These are phyloP conservation scores for Hemithea aestivaria DNA, from an alignment of 2,888 invertebrate species.

Conservation along the genomic window DNA sequence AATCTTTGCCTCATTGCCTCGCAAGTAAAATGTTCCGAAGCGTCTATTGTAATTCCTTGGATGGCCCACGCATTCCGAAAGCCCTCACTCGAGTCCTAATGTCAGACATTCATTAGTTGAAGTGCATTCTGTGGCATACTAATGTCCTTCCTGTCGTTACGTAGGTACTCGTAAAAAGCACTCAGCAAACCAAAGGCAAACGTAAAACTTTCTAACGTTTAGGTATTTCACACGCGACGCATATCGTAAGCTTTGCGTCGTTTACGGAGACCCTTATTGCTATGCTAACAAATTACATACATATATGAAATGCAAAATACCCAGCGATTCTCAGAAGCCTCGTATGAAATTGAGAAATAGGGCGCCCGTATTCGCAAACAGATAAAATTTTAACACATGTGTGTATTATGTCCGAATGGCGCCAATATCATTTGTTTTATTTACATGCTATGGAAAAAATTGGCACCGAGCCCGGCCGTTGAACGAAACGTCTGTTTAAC, in stretches of 20 bases:
- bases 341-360: slow-evolving; percentile 27
- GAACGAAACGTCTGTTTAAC: slow-evolving; percentile 39
- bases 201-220: slow-evolving; percentile 47
- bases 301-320: slow-evolving; percentile 11
- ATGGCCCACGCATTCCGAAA: slow-evolving; percentile 49
- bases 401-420: slow-evolving; percentile 39
- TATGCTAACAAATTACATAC: slow-evolving; percentile 7
- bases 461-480: slow-evolving; percentile 58
- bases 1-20: slow-evolving; percentile 11
- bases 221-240: slow-evolving; percentile 20
- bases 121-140: slow-evolving; percentile 61
- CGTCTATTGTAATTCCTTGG: slow-evolving; percentile 43
- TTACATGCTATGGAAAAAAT: slow-evolving; percentile 63
- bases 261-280: too few species aligned
- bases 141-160: slow-evolving; percentile 45
- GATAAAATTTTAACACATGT: slow-evolving; percentile 44
- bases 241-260: too few species aligned
- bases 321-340: slow-evolving; percentile 17
- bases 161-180: slow-evolving; percentile 15
- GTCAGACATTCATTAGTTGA: slow-evolving; percentile 57
- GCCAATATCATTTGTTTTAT: slow-evolving; percentile 61
- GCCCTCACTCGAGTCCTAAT: slow-evolving; percentile 45
- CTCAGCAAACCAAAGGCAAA: slow-evolving; percentile 11
- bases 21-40: slow-evolving; percentile 28
- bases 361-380: slow-evolving; percentile 33